Percentiles rank a stretch among this genome's conserved stretches.
Evolutionary conservation across 2,797 vertebrate species (phyloP).

Genomic region (Leptatherina wallacei): DNA sequence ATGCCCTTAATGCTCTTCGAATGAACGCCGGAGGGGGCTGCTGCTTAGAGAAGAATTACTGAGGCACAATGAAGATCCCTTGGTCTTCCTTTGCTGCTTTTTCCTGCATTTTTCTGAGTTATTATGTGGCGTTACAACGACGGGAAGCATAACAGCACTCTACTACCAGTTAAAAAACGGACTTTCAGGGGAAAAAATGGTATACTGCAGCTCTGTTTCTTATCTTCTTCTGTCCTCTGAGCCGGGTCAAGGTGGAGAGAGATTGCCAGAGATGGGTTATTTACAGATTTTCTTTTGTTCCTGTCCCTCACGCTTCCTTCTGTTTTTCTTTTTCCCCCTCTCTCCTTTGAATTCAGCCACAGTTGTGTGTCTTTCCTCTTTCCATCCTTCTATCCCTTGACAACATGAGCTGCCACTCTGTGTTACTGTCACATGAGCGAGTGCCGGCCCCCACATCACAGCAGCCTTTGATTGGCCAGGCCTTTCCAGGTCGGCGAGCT

Average conservation of each 20-base stretch:
- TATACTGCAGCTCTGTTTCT: slow-evolving; percentile 14
- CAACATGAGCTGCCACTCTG: slow-evolving; percentile 83
- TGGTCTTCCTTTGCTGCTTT: slow-evolving; percentile 1
- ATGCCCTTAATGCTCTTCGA: slow-evolving; percentile 62
- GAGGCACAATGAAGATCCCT: slow-evolving; percentile 41
- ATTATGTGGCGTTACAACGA: slow-evolving; percentile 27
- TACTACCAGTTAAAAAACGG: slow-evolving; percentile 15
- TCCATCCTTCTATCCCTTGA: slow-evolving; percentile 67
- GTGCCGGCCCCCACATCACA: slow-evolving; percentile 79
- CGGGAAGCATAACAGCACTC: slow-evolving; percentile 17
- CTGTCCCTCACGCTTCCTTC: slow-evolving; percentile 42
- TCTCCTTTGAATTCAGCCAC: slow-evolving; percentile 54
- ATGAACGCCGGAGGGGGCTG: slow-evolving; percentile 57
- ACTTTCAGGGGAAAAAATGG: slow-evolving; percentile 9
- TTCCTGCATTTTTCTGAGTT: slow-evolving; percentile 20
- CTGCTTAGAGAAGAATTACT: slow-evolving; percentile 64
- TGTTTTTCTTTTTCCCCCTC: slow-evolving; percentile 10
- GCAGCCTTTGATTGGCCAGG: slow-evolving; percentile 82
- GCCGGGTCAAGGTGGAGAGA: slow-evolving; percentile 56
- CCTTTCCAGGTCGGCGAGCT: slow-evolving; percentile 89
- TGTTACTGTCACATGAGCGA: slow-evolving; percentile 84
- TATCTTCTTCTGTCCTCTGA: slow-evolving; percentile 38
- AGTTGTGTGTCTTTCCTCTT: slow-evolving; percentile 49
- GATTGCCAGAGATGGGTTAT: slow-evolving; percentile 52
- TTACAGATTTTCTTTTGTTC: slow-evolving; percentile 60